Percentiles rank a stretch among this genome's conserved stretches.
These are phyloP conservation scores for Erythrocebus patas DNA, from an alignment of 2,113 vertebrate species.

Conservation along the genomic window DNA sequence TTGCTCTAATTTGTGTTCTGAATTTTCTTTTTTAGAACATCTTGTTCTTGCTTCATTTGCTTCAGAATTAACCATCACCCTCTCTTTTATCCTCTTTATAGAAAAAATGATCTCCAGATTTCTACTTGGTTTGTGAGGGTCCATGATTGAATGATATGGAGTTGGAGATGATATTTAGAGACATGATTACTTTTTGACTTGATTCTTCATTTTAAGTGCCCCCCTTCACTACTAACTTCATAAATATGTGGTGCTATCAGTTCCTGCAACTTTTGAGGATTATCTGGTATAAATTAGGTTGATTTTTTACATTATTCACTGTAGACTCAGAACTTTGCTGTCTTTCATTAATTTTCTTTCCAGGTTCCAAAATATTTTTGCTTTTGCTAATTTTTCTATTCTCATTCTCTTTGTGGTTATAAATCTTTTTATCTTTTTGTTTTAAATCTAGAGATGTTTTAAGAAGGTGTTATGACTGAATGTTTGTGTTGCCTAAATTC, in stretches of 20 bases:
- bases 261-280: neutral
- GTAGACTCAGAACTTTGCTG: neutral
- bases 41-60: neutral
- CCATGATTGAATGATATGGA: neutral
- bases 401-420: neutral
- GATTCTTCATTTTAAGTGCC: neutral
- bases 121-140: neutral
- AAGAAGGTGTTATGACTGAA: neutral
- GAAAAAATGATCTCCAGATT: neutral
- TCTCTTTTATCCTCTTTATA: neutral
- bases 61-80: neutral
- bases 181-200: neutral
- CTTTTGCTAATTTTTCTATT: neutral
- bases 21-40: slow-evolving; percentile 3
- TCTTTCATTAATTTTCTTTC: neutral
- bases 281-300: neutral
- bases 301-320: neutral
- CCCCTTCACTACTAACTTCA: neutral
- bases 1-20: neutral
- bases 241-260: neutral
- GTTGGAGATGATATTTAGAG: neutral
- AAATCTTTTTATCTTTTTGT: neutral
- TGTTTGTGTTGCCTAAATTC: neutral
- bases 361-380: neutral
- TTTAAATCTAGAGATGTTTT: neutral